Evolutionary conservation across 2,113 vertebrate genomes (phyloP).

Genomic region (Siniperca chuatsi): DNA sequence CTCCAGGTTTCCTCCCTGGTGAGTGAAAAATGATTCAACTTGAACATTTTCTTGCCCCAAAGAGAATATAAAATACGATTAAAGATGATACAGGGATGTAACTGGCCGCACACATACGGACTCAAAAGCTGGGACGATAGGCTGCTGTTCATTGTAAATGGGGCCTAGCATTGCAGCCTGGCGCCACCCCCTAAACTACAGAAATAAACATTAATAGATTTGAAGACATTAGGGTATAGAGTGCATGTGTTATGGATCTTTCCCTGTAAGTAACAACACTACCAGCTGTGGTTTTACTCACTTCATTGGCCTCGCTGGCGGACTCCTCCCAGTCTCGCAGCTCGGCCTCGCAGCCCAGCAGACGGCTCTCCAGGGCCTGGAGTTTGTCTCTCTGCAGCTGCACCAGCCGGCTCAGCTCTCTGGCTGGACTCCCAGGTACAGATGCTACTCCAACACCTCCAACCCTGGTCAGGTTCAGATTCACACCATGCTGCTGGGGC

Average conservation of each 20-base stretch:
- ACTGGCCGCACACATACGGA: not conserved
- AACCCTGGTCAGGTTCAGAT: conserved; percentile 69
- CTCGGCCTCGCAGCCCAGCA: conserved; percentile 90
- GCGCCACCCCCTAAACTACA: not conserved
- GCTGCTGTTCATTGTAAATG: not conserved
- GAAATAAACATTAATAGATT: not conserved
- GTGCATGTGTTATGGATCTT: not conserved
- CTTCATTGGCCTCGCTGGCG: conserved; percentile 48
- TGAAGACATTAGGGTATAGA: conserved; percentile 7
- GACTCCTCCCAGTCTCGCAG: conserved; percentile 90
- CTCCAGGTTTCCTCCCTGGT: conserved; percentile 79
- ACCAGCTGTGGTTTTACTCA: conserved; percentile 48
- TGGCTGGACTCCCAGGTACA: conserved; percentile 75
- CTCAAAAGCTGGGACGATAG: not conserved
- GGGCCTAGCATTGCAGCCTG: not conserved
- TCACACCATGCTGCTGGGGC: conserved; percentile 65
- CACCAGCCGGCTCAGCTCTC: conserved; percentile 90
- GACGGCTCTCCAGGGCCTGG: conserved; percentile 89
- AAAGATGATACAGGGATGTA: not conserved
- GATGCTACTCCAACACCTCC: conserved; percentile 60
- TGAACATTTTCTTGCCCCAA: not conserved
- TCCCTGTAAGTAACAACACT: conserved; percentile 22
- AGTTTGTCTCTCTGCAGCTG: conserved; percentile 93
- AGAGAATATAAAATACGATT: not conserved
- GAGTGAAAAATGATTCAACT: not conserved